Conservation (phyloP, 2,888 invertebrate species). For the Lepidocyrtoides sp. region DNA sequence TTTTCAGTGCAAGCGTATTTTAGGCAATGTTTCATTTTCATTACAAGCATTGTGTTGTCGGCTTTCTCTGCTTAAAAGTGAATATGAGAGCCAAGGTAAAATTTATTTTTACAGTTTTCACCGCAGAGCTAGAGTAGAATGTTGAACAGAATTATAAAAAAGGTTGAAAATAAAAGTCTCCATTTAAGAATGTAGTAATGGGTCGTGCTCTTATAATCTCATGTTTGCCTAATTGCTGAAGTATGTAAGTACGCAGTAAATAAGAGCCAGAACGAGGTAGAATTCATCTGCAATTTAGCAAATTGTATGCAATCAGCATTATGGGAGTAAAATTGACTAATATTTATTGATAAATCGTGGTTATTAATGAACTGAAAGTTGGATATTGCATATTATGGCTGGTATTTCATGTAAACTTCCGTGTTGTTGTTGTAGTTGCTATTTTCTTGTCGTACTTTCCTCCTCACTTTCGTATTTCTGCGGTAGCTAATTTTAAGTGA, state of each 20-base stretch:
- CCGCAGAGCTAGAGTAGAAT: not conserved
- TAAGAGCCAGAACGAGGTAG: not conserved
- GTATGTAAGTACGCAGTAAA: not conserved
- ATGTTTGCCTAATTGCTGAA: conserved; percentile 27
- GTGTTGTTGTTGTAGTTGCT: not conserved
- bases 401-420: not conserved
- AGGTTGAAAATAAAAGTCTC: not conserved
- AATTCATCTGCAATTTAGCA: conserved; percentile 21
- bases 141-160: too few species aligned
- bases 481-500: conserved; percentile 50
- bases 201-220: conserved; percentile 31
- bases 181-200: conserved; percentile 19
- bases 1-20: conserved; percentile 5
- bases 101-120: conserved; percentile 28
- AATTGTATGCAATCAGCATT: conserved; percentile 46
- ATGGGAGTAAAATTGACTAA: conserved; percentile 44
- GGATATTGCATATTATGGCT: not conserved
- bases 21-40: not conserved
- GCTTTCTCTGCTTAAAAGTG: not conserved
- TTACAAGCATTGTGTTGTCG: not conserved
- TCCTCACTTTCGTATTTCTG: conserved; percentile 29
- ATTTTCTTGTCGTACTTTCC: not conserved
- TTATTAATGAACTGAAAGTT: conserved; percentile 63
- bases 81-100: not conserved
- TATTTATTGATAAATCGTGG: conserved; percentile 48